These are phyloP conservation scores for Drosophila bocqueti DNA, from an alignment of 1,140 invertebrate species.

Conservation along the genomic window DNA sequence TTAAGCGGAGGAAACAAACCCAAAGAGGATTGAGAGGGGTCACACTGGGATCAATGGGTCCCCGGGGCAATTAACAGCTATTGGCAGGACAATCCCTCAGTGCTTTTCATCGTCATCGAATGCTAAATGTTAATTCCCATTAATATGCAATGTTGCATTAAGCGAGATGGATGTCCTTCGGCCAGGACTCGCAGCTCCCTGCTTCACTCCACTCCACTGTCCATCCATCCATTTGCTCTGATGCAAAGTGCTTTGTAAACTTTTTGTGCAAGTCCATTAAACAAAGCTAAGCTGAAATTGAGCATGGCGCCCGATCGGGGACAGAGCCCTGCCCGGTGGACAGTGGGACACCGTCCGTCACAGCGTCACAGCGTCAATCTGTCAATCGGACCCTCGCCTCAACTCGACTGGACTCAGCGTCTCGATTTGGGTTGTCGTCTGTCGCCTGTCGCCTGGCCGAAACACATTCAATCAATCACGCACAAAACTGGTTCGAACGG, in stretches of 20 bases:
- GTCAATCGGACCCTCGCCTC: slow-evolving; percentile 27
- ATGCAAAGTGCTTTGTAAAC: slow-evolving; percentile 64
- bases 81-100: slow-evolving; percentile 16
- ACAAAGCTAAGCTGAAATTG: slow-evolving; percentile 62
- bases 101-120: slow-evolving; percentile 6
- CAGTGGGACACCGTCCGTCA: slow-evolving; percentile 17
- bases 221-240: slow-evolving; percentile 1
- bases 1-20: slow-evolving; percentile 3
- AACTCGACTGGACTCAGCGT: slow-evolving; percentile 3
- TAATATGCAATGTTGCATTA: slow-evolving; percentile 38
- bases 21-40: not conserved
- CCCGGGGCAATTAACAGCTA: slow-evolving; percentile 28
- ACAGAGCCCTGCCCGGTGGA: not conserved
- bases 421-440: slow-evolving; percentile 11
- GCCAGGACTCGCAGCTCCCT: not conserved
- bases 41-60: slow-evolving; percentile 3
- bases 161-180: slow-evolving; percentile 10
- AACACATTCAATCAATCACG: slow-evolving; percentile 67
- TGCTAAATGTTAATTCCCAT: slow-evolving; percentile 29
- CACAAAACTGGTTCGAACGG: slow-evolving; percentile 36
- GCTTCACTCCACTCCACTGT: not conserved
- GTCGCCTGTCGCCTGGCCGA: slow-evolving; percentile 19
- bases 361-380: slow-evolving; percentile 41
- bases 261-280: slow-evolving; percentile 67
- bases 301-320: slow-evolving; percentile 27